Base-by-base conservation (phyloP, 2,888 invertebrate species). In the Villa cingulata region DNA sequence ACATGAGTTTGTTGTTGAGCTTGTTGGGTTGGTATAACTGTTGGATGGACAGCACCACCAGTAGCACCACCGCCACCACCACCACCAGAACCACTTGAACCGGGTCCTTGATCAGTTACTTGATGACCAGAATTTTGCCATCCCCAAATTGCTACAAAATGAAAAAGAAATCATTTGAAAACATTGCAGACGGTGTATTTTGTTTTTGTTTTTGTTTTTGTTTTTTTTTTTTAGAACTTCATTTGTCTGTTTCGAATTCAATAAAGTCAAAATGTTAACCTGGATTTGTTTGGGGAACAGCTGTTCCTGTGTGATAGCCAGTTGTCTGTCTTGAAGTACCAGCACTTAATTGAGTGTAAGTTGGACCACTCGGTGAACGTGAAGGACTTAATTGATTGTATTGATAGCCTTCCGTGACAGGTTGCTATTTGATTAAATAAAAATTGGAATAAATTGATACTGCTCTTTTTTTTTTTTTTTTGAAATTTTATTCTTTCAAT, bases 341-440 rank as follows among this genome's bases (percentile, higher is more conserved):
- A 34, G 80, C 80, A 60, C 83, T 81, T 17, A 86, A 67, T 62
- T 86, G 85, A 14, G 86, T 86, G 62, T 86, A 86, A 1, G 85
- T 86, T 19, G 86, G 85, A 46, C 87, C 87, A 59, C 78, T 78
- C n/a, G 88, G 88, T 18, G 86, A 86, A 60, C 86, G 76, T 48
- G 83, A 78, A 39, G 89, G 87, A 68, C 87, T 88, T 59, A 83
- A 80, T 54, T 69, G 70, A 67, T 74, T 81, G 59, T 75, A 78
- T 58, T 81, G 82, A 63, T 83, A 83, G 37, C 80, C 78, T 62
- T 82, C 82, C 18, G 81, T 75, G 34, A 80, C 79, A 6, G 80
- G 77, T 62, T 79, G 75, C 58, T 78, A 68, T 55, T 59, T 16
- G 16, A 38, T 7, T 34, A 34, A 34, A 34, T 34, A 34, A 34